Conservation (phyloP, 2,888 invertebrate species). For the Caprella mutica region DNA sequence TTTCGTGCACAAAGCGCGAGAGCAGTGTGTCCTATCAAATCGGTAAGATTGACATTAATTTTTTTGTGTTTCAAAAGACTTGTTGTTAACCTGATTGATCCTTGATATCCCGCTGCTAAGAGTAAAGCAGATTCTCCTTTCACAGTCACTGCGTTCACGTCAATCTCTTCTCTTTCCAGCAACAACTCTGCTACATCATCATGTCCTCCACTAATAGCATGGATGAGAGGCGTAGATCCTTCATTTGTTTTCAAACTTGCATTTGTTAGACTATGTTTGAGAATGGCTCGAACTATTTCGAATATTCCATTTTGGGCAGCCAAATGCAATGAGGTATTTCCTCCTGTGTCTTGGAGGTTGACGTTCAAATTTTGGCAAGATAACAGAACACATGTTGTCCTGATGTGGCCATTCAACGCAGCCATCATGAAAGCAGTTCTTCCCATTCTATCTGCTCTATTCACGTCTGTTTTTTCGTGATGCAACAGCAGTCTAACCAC, state of each 20-base stretch:
- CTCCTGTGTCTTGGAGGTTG: conserved; percentile 22
- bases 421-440: conserved; percentile 27
- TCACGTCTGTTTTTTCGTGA: conserved; percentile 18
- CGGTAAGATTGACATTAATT: conserved; percentile 21
- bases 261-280: conserved; percentile 18
- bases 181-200: conserved; percentile 27
- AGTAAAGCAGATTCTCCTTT: conserved; percentile 21
- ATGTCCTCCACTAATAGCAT: conserved; percentile 23
- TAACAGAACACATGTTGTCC: conserved; percentile 14
- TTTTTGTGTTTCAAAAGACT: conserved; percentile 15
- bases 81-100: conserved; percentile 11
- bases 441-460: conserved; percentile 16
- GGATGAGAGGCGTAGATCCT: conserved; percentile 16
- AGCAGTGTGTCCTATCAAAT: conserved; percentile 16
- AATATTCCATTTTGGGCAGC: conserved; percentile 23
- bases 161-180: conserved; percentile 11
- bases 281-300: conserved; percentile 20
- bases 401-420: conserved; percentile 21
- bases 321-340: conserved; percentile 21
- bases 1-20: conserved; percentile 17
- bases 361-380: conserved; percentile 19
- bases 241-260: conserved; percentile 20
- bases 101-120: conserved; percentile 27
- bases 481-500: conserved; percentile 20
- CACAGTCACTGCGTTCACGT: conserved; percentile 21